Percentiles rank a stretch among this genome's conserved stretches.
Evolutionary conservation across 2,888 invertebrate genomes (phyloP).

Genomic region (Petrolisthes cinctipes): DNA sequence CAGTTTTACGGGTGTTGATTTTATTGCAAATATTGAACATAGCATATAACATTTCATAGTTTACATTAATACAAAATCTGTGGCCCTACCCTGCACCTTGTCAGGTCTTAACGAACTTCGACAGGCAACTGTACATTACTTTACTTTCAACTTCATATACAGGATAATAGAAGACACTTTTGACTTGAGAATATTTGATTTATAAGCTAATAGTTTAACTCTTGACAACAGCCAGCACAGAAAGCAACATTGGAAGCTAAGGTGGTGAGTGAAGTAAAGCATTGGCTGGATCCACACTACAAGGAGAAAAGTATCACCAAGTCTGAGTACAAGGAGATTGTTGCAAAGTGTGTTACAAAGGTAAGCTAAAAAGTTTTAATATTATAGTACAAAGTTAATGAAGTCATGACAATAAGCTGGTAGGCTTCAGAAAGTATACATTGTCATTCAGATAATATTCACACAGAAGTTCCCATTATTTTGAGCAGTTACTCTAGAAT

Average conservation of each 20-base stretch:
- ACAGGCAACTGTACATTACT: no score
- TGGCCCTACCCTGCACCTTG: no score
- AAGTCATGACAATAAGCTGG: neutral
- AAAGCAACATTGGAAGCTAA: slow-evolving; percentile 44
- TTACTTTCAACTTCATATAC: no score
- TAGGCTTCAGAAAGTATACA: neutral
- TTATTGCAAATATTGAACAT: no score
- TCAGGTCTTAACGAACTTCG: no score
- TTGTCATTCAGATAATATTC: neutral
- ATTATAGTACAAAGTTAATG: neutral
- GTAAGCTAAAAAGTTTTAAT: slow-evolving; percentile 9
- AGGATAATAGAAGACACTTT: no score
- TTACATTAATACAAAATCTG: no score
- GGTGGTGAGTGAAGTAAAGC: slow-evolving; percentile 60
- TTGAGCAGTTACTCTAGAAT: no score
- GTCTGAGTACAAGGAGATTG: slow-evolving; percentile 61
- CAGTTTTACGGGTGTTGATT: no score
- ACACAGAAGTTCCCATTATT: neutral
- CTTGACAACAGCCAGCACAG: slow-evolving; percentile 14
- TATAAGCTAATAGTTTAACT: no score
- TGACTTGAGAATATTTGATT: no score
- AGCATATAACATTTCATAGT: no score
- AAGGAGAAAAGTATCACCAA: slow-evolving; percentile 50
- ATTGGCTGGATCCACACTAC: slow-evolving; percentile 53
- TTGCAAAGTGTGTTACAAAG: slow-evolving; percentile 63